Percentiles rank a stretch among this genome's conserved stretches.
phyloP scores from a whole-genome alignment of 2,113 vertebrate genomes.

The Petaurus breviceps region DNA sequence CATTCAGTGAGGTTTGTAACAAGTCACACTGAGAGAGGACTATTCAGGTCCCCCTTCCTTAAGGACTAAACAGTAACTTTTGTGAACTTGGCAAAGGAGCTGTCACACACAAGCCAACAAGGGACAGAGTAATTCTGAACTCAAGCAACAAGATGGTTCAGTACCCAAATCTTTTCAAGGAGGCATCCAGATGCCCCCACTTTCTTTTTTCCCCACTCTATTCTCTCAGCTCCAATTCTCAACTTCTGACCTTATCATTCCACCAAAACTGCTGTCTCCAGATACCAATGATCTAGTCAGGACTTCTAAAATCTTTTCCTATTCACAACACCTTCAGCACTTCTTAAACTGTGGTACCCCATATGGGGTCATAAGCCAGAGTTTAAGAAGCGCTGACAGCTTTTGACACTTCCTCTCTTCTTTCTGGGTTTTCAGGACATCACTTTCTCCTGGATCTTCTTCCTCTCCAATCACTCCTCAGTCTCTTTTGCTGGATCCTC shows the following conservation, averaged over 20 bases:
- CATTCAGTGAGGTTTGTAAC: background rate
- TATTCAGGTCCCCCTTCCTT: background rate
- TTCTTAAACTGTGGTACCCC: too few relatives aligned
- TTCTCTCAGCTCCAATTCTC: background rate
- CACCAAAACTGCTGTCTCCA: background rate
- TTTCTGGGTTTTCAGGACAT: too few relatives aligned
- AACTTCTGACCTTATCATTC: background rate
- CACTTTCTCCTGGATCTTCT: background rate
- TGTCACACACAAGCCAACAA: background rate
- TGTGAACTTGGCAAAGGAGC: background rate
- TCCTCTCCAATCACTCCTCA: background rate
- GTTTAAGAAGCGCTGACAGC: background rate
- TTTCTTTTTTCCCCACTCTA: background rate
- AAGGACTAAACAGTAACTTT: background rate
- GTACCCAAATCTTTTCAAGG: background rate
- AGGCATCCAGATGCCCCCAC: background rate
- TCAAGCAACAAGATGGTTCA: background rate
- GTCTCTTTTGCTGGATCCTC: background rate
- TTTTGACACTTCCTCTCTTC: background rate
- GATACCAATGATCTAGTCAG: background rate
- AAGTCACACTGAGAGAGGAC: background rate
- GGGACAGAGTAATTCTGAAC: background rate
- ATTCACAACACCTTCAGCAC: too few relatives aligned
- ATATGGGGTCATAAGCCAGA: too few relatives aligned
- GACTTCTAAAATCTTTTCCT: too few relatives aligned